phyloP scores from a whole-genome alignment of 23 tunicate species.

The Styela clava region DNA sequence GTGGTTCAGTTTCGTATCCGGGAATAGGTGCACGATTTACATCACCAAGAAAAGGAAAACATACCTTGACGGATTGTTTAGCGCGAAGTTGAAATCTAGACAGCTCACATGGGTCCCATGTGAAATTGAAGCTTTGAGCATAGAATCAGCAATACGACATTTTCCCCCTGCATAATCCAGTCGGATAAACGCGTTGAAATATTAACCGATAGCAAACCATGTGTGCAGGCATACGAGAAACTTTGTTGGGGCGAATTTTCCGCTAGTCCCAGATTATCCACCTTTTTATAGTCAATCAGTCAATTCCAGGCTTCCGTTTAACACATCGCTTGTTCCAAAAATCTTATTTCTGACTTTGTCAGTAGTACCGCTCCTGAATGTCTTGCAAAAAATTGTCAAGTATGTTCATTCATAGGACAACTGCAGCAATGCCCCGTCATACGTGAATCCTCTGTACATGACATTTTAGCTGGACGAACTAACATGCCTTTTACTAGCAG shows the following conservation, averaged over 20 bases:
- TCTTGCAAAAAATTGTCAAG: background rate
- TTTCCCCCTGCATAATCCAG: background rate
- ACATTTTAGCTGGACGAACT: background rate
- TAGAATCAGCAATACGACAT: background rate
- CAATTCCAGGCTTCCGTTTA: background rate
- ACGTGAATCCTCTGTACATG: background rate
- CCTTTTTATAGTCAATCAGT: no score
- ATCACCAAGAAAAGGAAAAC: background rate
- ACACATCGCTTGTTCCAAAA: no score
- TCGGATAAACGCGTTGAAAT: background rate
- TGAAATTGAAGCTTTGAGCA: constrained; percentile 4
- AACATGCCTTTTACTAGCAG: background rate
- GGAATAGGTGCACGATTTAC: background rate
- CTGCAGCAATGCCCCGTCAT: background rate
- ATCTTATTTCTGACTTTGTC: background rate
- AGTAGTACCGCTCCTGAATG: background rate
- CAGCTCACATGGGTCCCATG: background rate
- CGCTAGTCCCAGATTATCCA: background rate
- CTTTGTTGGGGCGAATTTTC: background rate
- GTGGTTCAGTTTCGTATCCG: background rate
- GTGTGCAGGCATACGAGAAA: background rate
- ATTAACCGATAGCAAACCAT: background rate
- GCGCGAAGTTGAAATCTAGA: background rate
- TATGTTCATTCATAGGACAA: background rate
- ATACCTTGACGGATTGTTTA: background rate